Evolutionary conservation across 1,140 invertebrate species (phyloP).

Genomic region (Nephila pilipes): DNA sequence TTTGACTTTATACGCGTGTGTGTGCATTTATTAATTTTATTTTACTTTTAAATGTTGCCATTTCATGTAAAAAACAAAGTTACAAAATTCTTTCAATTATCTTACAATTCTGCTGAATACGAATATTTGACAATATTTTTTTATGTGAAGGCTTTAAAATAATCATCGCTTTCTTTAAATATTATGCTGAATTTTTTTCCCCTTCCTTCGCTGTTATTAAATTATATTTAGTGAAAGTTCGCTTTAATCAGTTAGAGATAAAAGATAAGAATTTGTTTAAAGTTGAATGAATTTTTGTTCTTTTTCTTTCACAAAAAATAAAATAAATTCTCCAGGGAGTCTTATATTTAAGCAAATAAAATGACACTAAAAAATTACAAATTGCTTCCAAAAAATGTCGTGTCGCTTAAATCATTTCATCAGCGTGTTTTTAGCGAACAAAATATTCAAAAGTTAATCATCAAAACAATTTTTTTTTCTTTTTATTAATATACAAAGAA

Average conservation of each 20-base stretch:
- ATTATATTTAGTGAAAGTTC: background rate
- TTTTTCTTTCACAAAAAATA: background rate
- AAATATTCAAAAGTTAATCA: background rate
- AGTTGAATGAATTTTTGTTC: background rate
- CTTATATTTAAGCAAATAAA: background rate
- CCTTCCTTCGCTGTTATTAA: background rate
- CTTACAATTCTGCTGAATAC: no score
- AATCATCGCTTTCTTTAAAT: background rate
- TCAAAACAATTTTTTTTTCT: background rate
- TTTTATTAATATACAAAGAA: conserved; percentile 18
- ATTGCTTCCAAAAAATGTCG: background rate
- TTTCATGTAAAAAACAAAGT: no score
- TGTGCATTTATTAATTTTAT: no score
- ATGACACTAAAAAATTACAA: background rate
- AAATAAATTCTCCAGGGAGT: no score
- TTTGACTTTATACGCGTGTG: no score
- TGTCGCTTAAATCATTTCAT: background rate
- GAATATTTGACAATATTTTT: background rate
- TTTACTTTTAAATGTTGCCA: no score
- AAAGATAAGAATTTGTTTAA: background rate
- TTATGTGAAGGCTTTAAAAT: background rate
- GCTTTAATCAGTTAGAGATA: background rate
- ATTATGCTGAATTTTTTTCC: background rate
- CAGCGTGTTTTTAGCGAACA: background rate
- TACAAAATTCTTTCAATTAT: no score